phyloP scores from a whole-genome alignment of 2,113 vertebrate species.

The Atlantisia rogersi region DNA sequence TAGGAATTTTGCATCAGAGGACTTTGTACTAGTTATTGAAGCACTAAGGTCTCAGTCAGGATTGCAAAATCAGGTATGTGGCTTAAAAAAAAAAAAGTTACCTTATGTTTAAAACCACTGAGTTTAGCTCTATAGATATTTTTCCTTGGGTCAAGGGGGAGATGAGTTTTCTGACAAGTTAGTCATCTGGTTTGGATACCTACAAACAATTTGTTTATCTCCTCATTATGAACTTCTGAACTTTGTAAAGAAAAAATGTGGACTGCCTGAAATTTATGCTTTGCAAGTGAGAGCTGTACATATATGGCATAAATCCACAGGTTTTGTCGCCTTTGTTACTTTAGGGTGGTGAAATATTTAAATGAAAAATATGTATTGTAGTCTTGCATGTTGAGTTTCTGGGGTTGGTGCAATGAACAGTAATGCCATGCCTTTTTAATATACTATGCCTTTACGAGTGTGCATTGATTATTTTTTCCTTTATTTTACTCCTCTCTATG shows the following conservation, averaged over 20 bases:
- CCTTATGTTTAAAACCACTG: neutral
- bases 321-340: neutral
- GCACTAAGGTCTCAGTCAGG: neutral
- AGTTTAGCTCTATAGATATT: neutral
- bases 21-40: neutral
- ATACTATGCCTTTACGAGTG: neutral
- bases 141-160: fast-evolving
- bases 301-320: neutral
- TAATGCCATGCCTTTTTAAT: neutral
- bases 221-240: neutral
- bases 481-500: neutral
- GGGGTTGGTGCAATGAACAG: neutral
- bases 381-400: neutral
- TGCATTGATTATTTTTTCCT: neutral
- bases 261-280: neutral
- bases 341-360: neutral
- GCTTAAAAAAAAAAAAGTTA: neutral
- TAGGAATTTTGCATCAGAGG: neutral
- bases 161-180: neutral
- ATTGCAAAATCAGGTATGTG: neutral
- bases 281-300: neutral
- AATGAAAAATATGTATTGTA: neutral
- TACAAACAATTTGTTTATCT: neutral
- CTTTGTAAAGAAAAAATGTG: neutral
- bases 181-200: neutral